phyloP scores from a whole-genome alignment of 1,140 invertebrate species.

The Lanistes nyassanus region DNA sequence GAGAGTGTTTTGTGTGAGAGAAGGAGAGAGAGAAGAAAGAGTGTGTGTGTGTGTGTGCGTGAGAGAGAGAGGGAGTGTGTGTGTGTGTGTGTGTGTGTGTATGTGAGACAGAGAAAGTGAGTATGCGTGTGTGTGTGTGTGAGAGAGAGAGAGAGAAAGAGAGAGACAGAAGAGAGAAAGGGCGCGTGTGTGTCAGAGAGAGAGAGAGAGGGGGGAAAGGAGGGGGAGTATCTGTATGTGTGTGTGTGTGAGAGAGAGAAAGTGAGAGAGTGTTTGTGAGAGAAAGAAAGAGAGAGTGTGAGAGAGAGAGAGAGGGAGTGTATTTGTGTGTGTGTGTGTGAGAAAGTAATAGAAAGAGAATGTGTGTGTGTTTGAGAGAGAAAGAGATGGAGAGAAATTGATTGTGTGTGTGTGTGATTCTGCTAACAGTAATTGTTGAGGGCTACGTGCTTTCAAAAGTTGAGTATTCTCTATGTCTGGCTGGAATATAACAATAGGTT shows the following conservation, averaged over 20 bases:
- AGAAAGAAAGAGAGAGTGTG: constrained; percentile 4
- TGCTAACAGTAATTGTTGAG: neutral
- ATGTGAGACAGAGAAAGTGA: neutral
- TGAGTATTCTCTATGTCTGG: too few species aligned
- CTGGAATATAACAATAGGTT: too few species aligned
- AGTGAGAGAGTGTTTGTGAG: neutral
- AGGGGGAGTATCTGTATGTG: neutral
- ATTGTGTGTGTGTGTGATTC: neutral
- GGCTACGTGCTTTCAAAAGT: too few species aligned
- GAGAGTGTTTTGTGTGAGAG: constrained; percentile 4
- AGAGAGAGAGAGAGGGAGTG: constrained; percentile 1
- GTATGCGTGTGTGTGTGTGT: neutral
- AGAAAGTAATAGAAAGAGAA: neutral
- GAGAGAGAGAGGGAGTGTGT: neutral
- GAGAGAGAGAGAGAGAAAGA: neutral
- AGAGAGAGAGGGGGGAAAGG: neutral
- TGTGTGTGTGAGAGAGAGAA: constrained; percentile 5
- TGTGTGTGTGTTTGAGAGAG: constrained; percentile 5
- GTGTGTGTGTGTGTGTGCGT: neutral
- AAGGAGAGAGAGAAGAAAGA: neutral
- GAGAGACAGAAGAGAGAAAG: neutral
- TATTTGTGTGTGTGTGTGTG: neutral
- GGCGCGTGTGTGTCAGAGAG: neutral
- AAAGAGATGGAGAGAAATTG: neutral
- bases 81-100: neutral